Conservation (phyloP, 2,113 vertebrate genomes). For the Epinephelus moara region DNA sequence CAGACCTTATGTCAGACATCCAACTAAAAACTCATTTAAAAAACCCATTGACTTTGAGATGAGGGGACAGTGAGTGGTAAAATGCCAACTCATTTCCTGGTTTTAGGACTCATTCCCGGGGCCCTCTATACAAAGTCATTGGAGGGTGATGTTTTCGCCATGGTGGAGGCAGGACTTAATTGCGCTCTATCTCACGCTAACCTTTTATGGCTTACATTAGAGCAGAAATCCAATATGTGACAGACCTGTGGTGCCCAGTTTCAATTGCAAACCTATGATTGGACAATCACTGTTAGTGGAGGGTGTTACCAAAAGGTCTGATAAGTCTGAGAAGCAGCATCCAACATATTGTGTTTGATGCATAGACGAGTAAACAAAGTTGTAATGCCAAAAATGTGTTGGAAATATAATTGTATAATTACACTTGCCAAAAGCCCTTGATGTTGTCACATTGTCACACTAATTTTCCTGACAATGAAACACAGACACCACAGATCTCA, state of each 20-base stretch:
- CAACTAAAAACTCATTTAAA: no score
- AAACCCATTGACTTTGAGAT: no score
- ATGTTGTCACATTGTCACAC: neutral
- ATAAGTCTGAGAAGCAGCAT: neutral
- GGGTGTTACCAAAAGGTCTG: neutral
- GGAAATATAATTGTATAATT: neutral
- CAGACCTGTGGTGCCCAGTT: neutral
- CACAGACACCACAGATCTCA: neutral
- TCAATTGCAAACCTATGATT: neutral
- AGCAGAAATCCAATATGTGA: neutral
- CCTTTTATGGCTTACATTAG: neutral
- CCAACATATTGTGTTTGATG: neutral
- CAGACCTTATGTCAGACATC: no score
- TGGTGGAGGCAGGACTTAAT: no score
- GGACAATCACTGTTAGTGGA: neutral
- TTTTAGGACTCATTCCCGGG: no score
- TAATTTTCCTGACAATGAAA: neutral
- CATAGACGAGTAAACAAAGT: neutral
- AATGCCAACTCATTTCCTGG: no score
- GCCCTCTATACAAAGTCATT: no score
- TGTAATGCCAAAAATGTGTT: neutral
- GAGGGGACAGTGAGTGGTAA: no score
- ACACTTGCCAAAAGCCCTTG: neutral
- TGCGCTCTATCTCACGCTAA: neutral
- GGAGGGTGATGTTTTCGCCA: no score